Conservation (phyloP, 2,888 invertebrate species). For the Tyria jacobaeae region DNA sequence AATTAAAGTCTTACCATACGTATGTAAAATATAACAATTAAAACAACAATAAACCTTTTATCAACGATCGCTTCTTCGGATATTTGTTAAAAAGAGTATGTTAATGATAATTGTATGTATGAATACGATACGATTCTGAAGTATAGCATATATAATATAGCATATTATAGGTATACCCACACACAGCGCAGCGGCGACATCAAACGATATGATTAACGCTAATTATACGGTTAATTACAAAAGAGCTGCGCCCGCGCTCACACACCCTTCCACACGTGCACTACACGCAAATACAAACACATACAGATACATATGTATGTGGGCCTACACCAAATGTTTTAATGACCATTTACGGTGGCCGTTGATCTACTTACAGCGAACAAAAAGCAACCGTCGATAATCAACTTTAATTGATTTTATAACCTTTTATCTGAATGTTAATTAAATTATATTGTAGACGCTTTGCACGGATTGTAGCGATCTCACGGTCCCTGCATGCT, state of each 20-base stretch:
- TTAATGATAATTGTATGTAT: neutral
- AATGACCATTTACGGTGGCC: conserved; percentile 41
- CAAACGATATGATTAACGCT: conserved; percentile 47
- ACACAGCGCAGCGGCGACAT: conserved; percentile 42
- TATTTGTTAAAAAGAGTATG: neutral
- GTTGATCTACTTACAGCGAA: conserved; percentile 28
- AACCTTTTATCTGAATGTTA: conserved; percentile 15
- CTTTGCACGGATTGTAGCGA: neutral
- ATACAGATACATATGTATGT: too few species aligned
- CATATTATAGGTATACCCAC: conserved; percentile 30
- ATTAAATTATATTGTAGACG: conserved; percentile 8
- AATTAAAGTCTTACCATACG: neutral
- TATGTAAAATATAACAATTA: neutral
- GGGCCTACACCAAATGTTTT: conserved; percentile 45
- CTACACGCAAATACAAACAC: neutral
- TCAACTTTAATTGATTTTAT: conserved; percentile 34
- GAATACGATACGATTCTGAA: neutral
- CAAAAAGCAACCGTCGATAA: conserved; percentile 17
- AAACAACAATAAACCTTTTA: too few species aligned
- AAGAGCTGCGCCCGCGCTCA: conserved; percentile 20
- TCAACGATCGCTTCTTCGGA: neutral
- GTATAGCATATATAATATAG: too few species aligned
- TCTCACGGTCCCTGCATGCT: conserved; percentile 14
- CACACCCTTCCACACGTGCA: neutral
- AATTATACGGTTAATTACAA: conserved; percentile 48